Percentiles rank a stretch among this genome's conserved stretches.
Evolutionary conservation across 1,140 invertebrate genomes (phyloP).

Genomic region (Paracyclopina nana): DNA sequence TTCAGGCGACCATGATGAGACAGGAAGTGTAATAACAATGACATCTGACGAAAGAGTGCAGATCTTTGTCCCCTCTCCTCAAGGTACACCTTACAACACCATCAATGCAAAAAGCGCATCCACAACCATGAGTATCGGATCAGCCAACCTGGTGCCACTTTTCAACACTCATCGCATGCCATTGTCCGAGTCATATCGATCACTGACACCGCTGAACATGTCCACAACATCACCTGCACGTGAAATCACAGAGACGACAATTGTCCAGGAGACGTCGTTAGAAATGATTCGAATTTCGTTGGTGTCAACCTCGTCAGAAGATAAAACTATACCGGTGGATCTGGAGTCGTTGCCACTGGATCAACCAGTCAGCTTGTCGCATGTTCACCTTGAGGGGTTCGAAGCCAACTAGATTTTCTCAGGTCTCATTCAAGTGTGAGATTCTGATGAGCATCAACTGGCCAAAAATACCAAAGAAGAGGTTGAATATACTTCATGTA

Average conservation of each 20-base stretch:
- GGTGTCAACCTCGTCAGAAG: neutral
- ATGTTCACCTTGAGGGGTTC: neutral
- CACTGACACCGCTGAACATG: neutral
- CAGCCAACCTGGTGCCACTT: neutral
- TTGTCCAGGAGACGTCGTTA: slow-evolving; percentile 1
- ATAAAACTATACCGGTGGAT: neutral
- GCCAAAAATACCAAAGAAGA: too few relatives aligned
- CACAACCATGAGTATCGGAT: too few relatives aligned
- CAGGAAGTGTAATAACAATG: neutral
- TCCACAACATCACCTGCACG: neutral
- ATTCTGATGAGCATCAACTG: too few relatives aligned
- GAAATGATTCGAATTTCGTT: neutral
- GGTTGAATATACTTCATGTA: too few relatives aligned
- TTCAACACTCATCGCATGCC: neutral
- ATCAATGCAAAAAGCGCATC: neutral
- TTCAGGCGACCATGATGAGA: neutral
- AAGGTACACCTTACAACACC: slow-evolving; percentile 7
- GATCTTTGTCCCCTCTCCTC: slow-evolving; percentile 11
- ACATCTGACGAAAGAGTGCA: slow-evolving; percentile 8
- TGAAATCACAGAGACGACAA: neutral
- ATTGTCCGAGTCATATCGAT: neutral
- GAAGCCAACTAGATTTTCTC: too few relatives aligned
- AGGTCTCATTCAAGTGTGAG: too few relatives aligned
- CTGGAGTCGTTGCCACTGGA: neutral
- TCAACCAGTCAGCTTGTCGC: slow-evolving; percentile 1